Evolutionary conservation across 2,888 invertebrate species (phyloP).

Genomic region (Pristionchus exspectatus): DNA sequence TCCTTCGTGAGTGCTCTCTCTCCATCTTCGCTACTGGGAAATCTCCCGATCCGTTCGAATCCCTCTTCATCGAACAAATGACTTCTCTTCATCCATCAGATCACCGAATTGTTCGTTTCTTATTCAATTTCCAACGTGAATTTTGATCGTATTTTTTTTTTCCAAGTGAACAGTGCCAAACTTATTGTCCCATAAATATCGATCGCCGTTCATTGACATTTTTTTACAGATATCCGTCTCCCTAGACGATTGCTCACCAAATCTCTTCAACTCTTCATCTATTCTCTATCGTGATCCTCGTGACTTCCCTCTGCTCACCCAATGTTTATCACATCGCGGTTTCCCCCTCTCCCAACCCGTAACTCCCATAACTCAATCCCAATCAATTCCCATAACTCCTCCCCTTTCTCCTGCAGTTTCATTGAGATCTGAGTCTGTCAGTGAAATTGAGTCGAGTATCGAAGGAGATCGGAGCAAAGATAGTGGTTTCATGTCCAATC

Average conservation of each 20-base stretch:
- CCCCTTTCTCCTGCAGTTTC: neutral
- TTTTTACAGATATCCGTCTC: conserved; percentile 18
- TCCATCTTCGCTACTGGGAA: neutral
- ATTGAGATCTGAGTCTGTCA: neutral
- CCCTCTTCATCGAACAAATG: neutral
- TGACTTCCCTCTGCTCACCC: conserved; percentile 1
- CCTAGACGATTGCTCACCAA: neutral
- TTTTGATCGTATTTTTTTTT: neutral
- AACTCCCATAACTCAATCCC: neutral
- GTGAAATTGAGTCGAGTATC: neutral
- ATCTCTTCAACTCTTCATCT: neutral
- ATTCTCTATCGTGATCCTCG: conserved; percentile 27
- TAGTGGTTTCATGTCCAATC: neutral
- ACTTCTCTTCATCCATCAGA: neutral
- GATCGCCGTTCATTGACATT: no score
- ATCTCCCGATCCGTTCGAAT: neutral
- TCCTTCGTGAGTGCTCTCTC: neutral
- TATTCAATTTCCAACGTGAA: neutral
- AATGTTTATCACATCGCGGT: neutral
- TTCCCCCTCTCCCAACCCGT: neutral
- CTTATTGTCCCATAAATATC: neutral
- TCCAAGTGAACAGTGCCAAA: no score
- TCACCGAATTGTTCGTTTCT: conserved; percentile 14
- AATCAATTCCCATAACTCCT: neutral
- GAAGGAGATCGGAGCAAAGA: neutral